These are phyloP conservation scores for Butorides virescens DNA, from an alignment of 2,113 vertebrate species.

Conservation along the genomic window DNA sequence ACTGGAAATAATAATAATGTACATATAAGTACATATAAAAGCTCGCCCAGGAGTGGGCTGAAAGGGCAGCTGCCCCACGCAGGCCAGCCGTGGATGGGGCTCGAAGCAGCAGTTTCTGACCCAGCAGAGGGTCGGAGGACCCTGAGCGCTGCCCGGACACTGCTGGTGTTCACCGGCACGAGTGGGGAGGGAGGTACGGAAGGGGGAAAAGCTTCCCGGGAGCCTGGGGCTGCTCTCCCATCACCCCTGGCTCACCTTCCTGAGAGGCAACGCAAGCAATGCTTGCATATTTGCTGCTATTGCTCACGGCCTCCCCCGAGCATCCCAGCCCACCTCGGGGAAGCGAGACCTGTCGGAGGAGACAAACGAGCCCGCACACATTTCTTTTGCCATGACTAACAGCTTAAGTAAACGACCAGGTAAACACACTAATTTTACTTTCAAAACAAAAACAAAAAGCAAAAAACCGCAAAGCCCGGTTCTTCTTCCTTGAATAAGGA, in stretches of 20 bases:
- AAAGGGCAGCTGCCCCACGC: not conserved
- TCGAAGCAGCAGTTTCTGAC: not conserved
- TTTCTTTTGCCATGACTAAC: not conserved
- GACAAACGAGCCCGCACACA: not conserved
- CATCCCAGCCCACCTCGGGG: not conserved
- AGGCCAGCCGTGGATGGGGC: not conserved
- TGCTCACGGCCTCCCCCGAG: not conserved
- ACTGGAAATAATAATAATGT: not conserved
- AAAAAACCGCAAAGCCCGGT: not conserved
- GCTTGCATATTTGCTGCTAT: not conserved
- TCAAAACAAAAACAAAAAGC: not conserved
- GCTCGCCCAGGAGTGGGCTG: not conserved
- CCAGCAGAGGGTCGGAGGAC: not conserved
- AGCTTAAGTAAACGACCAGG: not conserved
- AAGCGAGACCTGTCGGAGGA: not conserved
- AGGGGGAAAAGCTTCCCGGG: not conserved
- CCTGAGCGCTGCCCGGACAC: not conserved
- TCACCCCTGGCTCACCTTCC: not conserved
- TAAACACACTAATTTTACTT: conserved; percentile 18
- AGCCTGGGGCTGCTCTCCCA: not conserved
- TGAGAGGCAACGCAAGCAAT: not conserved
- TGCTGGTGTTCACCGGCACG: fast-evolving
- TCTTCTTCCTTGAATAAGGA: not conserved
- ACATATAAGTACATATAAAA: not conserved
- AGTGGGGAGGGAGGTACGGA: fast-evolving